Conservation (phyloP, 2,797 vertebrate genomes). For the Sarcophilus harrisii region DNA sequence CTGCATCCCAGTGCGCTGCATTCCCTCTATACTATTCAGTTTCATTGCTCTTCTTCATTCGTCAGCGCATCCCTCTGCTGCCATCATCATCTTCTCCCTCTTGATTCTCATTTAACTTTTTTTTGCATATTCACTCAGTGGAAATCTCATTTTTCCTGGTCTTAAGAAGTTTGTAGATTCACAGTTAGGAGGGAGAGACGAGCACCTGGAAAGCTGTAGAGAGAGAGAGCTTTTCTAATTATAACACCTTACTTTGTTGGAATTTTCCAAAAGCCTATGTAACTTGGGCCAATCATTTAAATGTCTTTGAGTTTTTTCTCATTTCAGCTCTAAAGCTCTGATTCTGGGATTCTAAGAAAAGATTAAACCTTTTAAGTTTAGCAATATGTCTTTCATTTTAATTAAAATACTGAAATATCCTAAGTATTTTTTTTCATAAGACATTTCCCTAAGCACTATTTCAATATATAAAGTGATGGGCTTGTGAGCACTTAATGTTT, state of each 20-base stretch:
- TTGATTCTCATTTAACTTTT: background rate
- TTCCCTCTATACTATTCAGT: background rate
- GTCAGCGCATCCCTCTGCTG: background rate
- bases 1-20: background rate
- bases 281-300: background rate
- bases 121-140: background rate
- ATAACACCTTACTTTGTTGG: background rate
- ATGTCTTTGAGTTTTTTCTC: background rate
- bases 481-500: slow-evolving; percentile 8
- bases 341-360: slow-evolving; percentile 7
- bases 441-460: background rate
- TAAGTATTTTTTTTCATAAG: background rate
- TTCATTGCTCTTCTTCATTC: background rate
- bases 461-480: slow-evolving; percentile 16
- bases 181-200: background rate
- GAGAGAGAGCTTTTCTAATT: background rate
- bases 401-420: slow-evolving; percentile 7
- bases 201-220: background rate
- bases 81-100: background rate
- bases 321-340: background rate
- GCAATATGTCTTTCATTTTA: background rate
- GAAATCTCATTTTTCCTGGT: background rate
- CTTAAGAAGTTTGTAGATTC: background rate
- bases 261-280: background rate
- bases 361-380: slow-evolving; percentile 21